These are phyloP conservation scores for Phalloptychus januarius DNA, from an alignment of 2,797 vertebrate species.

Conservation along the genomic window DNA sequence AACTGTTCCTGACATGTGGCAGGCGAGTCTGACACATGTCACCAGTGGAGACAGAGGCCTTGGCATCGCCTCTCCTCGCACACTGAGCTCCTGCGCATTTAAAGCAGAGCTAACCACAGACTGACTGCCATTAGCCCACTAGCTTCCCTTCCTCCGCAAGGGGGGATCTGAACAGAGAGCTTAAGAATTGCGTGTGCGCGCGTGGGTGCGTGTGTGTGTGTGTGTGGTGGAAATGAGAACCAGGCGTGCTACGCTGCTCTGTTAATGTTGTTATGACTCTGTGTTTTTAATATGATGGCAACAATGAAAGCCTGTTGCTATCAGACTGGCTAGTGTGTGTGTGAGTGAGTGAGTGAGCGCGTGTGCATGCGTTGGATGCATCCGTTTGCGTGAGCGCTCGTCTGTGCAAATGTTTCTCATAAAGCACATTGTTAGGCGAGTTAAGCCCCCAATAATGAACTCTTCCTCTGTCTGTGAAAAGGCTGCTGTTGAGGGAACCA, in stretches of 20 bases:
- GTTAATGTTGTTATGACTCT: constrained; percentile 73
- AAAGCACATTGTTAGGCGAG: constrained; percentile 69
- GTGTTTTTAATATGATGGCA: constrained; percentile 75
- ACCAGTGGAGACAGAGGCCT: constrained; percentile 75
- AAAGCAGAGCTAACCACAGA: constrained; percentile 76
- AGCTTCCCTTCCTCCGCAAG: constrained; percentile 68
- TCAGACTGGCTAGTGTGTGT: constrained; percentile 49
- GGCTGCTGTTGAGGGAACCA: constrained; percentile 67
- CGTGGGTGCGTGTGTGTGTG: constrained; percentile 29
- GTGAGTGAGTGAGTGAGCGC: constrained; percentile 41
- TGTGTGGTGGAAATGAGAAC: constrained; percentile 74
- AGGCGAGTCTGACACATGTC: constrained; percentile 77
- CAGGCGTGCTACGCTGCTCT: constrained; percentile 60
- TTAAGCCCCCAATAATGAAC: constrained; percentile 66
- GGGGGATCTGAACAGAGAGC: constrained; percentile 67
- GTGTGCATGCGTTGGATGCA: constrained; percentile 46
- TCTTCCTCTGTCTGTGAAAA: constrained; percentile 71
- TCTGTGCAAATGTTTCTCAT: constrained; percentile 72
- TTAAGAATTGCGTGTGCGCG: constrained; percentile 63
- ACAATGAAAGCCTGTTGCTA: constrained; percentile 77
- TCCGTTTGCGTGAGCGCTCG: constrained; percentile 49
- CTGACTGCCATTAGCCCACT: constrained; percentile 78
- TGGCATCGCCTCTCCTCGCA: constrained; percentile 69
- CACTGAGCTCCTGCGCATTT: constrained; percentile 65
- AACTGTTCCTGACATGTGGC: constrained; percentile 74